Percentiles rank a stretch among this genome's conserved stretches.
Evolutionary conservation across 2,888 invertebrate genomes (phyloP).

Genomic region (Pyrocoelia pectoralis): DNA sequence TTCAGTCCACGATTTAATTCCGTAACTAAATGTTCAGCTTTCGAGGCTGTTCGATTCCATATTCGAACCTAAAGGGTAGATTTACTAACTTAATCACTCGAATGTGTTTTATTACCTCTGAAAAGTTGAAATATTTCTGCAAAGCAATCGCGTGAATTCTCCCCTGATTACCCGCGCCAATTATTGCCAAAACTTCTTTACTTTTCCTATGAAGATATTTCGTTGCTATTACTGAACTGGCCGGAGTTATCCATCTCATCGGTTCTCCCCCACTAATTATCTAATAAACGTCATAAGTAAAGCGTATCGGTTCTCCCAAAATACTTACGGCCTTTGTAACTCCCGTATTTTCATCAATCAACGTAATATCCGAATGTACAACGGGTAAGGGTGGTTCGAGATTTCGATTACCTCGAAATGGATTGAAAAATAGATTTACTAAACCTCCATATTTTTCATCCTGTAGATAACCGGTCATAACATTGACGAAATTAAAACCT

Average conservation of each 20-base stretch:
- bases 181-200: constrained; percentile 56
- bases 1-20: constrained; percentile 49
- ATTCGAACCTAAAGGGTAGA: constrained; percentile 59
- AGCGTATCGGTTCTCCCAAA: not conserved
- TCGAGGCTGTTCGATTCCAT: constrained; percentile 63
- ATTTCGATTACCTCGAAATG: constrained; percentile 54
- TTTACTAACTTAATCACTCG: not conserved
- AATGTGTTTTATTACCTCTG: too few species aligned
- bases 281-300: constrained; percentile 39
- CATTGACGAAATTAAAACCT: constrained; percentile 47
- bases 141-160: constrained; percentile 63
- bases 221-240: constrained; percentile 65
- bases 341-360: constrained; percentile 60
- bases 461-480: constrained; percentile 62
- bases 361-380: constrained; percentile 59
- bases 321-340: constrained; percentile 55
- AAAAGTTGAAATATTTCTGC: constrained; percentile 59
- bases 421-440: constrained; percentile 63
- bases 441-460: constrained; percentile 47
- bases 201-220: constrained; percentile 58
- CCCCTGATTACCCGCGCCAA: constrained; percentile 66
- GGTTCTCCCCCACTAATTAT: constrained; percentile 63
- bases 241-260: constrained; percentile 66
- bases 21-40: constrained; percentile 52
- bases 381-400: constrained; percentile 53